These are phyloP conservation scores for Sinocyclocheilus maitianheensis DNA, from an alignment of 2,113 vertebrate genomes.

Conservation along the genomic window DNA sequence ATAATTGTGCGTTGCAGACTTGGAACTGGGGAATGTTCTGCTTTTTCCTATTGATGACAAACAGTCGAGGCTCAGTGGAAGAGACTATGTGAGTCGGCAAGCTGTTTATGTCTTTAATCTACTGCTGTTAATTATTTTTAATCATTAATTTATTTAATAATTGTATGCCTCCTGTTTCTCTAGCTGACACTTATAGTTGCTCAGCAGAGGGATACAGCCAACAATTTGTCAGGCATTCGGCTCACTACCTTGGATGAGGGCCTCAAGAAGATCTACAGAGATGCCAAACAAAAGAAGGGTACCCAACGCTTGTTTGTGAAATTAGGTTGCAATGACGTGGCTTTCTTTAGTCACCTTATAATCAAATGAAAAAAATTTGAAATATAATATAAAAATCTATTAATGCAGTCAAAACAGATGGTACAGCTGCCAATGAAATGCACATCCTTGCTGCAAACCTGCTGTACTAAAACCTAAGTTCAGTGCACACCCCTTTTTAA, in stretches of 20 bases:
- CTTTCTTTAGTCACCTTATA: background rate
- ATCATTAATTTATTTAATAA: background rate
- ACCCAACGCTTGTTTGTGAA: constrained; percentile 4
- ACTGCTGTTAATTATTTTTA: constrained; percentile 14
- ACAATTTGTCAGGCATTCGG: constrained; percentile 86
- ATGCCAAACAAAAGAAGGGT: constrained; percentile 85
- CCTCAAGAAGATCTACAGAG: constrained; percentile 84
- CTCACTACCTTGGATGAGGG: constrained; percentile 85
- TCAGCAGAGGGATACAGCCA: constrained; percentile 83
- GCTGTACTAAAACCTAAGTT: background rate
- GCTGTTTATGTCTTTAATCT: constrained; percentile 8
- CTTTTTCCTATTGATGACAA: constrained; percentile 90
- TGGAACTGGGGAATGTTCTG: constrained; percentile 84
- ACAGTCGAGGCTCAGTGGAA: constrained; percentile 81
- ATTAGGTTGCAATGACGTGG: background rate
- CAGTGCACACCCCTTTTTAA: background rate
- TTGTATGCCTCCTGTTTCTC: constrained; percentile 39
- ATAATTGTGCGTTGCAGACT: constrained; percentile 73
- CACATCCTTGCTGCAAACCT: background rate
- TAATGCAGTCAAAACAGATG: background rate
- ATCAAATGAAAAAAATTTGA: background rate
- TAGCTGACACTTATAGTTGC: constrained; percentile 89
- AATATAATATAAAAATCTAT: background rate
- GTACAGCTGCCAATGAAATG: background rate
- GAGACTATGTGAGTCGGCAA: constrained; percentile 81